phyloP scores from a whole-genome alignment of 64 coral and sea anemone species.

The Exaiptasia diaphana region DNA sequence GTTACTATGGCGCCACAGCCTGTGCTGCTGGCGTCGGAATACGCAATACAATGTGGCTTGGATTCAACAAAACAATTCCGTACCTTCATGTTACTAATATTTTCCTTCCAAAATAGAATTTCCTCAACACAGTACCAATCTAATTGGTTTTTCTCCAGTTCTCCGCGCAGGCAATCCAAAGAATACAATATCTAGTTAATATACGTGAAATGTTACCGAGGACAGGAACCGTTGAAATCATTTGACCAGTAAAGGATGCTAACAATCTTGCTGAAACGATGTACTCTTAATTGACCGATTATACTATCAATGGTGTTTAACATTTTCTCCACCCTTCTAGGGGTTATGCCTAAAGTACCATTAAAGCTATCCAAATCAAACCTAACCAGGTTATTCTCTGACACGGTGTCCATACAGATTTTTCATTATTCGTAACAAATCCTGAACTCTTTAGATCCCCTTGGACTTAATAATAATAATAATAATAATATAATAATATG shows the following conservation, averaged over 20 bases:
- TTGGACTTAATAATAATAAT: too few relatives aligned
- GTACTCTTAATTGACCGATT: too few relatives aligned
- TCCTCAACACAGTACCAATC: conserved; percentile 21
- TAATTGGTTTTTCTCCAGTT: too few relatives aligned
- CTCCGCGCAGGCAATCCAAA: not conserved
- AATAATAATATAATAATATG: too few relatives aligned
- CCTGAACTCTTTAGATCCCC: conserved; percentile 1
- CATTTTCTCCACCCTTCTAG: conserved; percentile 20
- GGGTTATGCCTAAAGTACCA: too few relatives aligned
- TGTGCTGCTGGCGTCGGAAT: conserved; percentile 55
- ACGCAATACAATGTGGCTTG: conserved; percentile 10
- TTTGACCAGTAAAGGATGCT: conserved; percentile 36
- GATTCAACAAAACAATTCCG: not conserved
- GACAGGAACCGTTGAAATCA: conserved; percentile 37
- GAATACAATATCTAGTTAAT: conserved; percentile 37
- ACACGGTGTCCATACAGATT: conserved; percentile 27
- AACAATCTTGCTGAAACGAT: conserved; percentile 26
- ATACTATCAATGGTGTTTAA: not conserved
- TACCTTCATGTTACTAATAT: not conserved
- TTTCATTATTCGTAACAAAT: conserved; percentile 12
- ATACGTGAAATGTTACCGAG: conserved; percentile 22
- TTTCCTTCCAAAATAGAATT: conserved; percentile 9
- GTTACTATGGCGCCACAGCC: conserved; percentile 14
- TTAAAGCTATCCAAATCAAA: too few relatives aligned
- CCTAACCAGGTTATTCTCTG: conserved; percentile 41